Evolutionary conservation across 2,888 invertebrate genomes (phyloP).

Genomic region (Adela reaumurella): DNA sequence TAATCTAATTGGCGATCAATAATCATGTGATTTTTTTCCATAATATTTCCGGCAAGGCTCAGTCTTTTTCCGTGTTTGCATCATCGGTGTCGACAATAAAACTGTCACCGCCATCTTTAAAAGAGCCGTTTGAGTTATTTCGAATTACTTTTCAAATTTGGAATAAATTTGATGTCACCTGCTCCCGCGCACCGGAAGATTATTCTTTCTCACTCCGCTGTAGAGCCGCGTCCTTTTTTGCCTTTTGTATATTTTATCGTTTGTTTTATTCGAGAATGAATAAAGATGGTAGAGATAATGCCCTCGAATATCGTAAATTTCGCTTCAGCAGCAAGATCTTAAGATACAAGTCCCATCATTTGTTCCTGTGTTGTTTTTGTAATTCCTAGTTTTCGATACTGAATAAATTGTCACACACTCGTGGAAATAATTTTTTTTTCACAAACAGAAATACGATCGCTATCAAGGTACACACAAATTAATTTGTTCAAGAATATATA

Average conservation of each 20-base stretch:
- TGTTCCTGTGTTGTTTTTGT: too few species aligned
- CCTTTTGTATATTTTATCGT: constrained; percentile 31
- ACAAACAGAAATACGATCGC: too few species aligned
- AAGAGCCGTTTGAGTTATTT: constrained; percentile 50
- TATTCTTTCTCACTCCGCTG: constrained; percentile 17
- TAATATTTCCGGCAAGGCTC: too few species aligned
- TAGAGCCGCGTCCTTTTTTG: constrained; percentile 20
- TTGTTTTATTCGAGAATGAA: constrained; percentile 34
- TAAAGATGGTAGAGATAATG: constrained; percentile 47
- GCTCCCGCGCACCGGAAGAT: constrained; percentile 51
- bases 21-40: too few species aligned
- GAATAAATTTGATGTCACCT: constrained; percentile 57
- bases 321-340: neutral
- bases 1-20: too few species aligned
- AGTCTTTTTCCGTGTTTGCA: neutral
- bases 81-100: constrained; percentile 38
- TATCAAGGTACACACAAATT: too few species aligned
- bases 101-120: constrained; percentile 54
- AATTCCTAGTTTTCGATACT: too few species aligned
- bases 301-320: constrained; percentile 19
- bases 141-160: constrained; percentile 53
- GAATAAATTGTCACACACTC: too few species aligned
- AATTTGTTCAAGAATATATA: too few species aligned
- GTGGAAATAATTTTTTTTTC: too few species aligned
- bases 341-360: neutral